Conservation (phyloP, 2,113 vertebrate species). For the Indicator maculatus region DNA sequence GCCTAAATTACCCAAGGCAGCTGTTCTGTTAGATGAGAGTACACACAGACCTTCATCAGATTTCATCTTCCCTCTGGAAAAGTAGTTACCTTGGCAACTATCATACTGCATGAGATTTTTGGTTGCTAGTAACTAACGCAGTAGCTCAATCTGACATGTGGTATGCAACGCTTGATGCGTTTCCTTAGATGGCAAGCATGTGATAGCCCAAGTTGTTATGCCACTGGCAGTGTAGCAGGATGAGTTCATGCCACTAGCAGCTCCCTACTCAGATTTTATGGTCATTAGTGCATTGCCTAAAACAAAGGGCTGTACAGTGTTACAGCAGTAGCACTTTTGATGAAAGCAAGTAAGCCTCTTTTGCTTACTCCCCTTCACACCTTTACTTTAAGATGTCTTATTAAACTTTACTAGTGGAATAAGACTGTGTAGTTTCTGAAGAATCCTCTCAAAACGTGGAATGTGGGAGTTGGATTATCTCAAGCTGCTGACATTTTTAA, state of each 20-base stretch:
- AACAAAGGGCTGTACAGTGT: neutral
- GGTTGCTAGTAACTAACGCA: neutral
- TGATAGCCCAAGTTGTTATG: neutral
- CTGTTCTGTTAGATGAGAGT: neutral
- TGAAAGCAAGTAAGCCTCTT: neutral
- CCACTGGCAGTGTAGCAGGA: neutral
- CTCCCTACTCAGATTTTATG: neutral
- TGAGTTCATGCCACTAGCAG: neutral
- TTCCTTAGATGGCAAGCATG: neutral
- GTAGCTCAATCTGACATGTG: neutral
- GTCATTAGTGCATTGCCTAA: neutral
- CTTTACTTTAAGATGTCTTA: neutral
- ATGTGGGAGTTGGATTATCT: neutral
- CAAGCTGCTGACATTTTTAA: neutral
- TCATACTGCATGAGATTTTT: neutral
- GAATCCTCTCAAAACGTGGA: neutral
- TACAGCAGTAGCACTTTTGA: neutral
- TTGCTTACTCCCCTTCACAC: neutral
- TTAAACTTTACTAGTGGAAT: neutral
- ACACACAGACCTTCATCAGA: neutral
- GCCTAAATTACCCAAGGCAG: neutral
- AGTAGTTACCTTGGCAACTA: conserved; percentile 67
- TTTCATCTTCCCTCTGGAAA: neutral
- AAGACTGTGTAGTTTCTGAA: neutral
- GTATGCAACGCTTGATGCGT: accelerated